Percentiles rank a stretch among this genome's conserved stretches.
Evolutionary conservation across 2,113 vertebrate species (phyloP).

Genomic region (Mirza zaza): DNA sequence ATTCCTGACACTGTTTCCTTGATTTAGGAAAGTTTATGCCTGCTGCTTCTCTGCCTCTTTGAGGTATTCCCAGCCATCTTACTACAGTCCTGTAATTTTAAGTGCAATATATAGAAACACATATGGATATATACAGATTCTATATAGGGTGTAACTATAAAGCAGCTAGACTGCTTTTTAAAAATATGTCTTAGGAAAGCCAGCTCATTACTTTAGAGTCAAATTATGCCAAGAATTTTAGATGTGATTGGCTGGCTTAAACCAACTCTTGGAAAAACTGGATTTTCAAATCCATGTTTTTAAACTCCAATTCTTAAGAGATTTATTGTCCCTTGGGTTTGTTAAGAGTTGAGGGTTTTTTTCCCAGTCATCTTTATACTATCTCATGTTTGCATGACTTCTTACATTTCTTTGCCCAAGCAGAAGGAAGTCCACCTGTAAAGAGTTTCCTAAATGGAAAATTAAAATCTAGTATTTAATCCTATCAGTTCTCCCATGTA

Average conservation of each 20-base stretch:
- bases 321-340: background rate
- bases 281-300: slow-evolving; percentile 41
- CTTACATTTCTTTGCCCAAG: slow-evolving; percentile 10
- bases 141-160: background rate
- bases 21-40: background rate
- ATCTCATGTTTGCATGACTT: background rate
- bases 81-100: slow-evolving; percentile 50
- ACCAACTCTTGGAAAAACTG: slow-evolving; percentile 39
- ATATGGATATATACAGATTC: slow-evolving; percentile 50
- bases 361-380: background rate
- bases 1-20: slow-evolving; percentile 43
- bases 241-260: background rate
- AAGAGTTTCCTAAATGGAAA: slow-evolving; percentile 49
- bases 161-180: slow-evolving; percentile 32
- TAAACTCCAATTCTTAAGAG: slow-evolving; percentile 28
- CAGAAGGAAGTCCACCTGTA: slow-evolving; percentile 36
- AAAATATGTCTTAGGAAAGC: slow-evolving; percentile 1
- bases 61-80: slow-evolving; percentile 11
- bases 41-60: slow-evolving; percentile 59
- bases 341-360: slow-evolving; percentile 6
- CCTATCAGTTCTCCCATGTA: background rate
- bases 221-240: slow-evolving; percentile 22
- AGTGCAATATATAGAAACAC: slow-evolving; percentile 73
- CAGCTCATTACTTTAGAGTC: slow-evolving; percentile 23
- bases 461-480: slow-evolving; percentile 54